Base-by-base conservation (phyloP, 2,113 vertebrate genomes). In the Cyanistes caeruleus region DNA sequence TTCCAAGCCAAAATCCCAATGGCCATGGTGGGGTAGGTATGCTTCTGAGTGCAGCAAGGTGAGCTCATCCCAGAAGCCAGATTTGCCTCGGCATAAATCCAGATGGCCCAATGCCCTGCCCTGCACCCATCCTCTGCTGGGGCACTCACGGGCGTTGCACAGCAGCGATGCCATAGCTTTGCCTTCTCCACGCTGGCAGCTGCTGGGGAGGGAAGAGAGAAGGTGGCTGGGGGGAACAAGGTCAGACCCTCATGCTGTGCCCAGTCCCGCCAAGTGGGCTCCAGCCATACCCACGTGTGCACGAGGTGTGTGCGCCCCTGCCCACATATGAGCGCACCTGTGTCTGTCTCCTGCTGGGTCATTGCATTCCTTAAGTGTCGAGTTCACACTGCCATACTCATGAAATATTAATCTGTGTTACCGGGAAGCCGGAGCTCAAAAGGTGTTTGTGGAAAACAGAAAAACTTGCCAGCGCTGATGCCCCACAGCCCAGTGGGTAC, bases 111-210 rank as follows among this genome's bases (percentile, higher is more conserved):
- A 41, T 44, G 37, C 84, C 76, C 91, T 82, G 84, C 44, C 52
- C 80, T 44, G 4, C 33, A 23, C 81, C 68, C 58, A 56, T 75
- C 87, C 68, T 84, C 68, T 5, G 0, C 74, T 4, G 8, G 28
- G 33, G 46, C 95, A 98, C 98, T 98, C 96, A 98, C 98, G 95
- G 49, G 90, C 44, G 5, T 93, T 96, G 94, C 97, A 98, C 58
- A 90, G 93, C 73, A 97, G 90, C 3, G 96, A 97, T 10, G 96
- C 84, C 98, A 98, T 98, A 81, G 88, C 70, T 87, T 74, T 87
- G 94, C 72, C 48, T 70, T 91, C 94, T 94, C 87, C 75, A 12
- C 55, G 35, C 78, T 87, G 93, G 65, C 7, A 5, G 30, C 67
- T 4, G 70, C 96, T 97, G 94, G 35, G 76, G 52, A 85, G 46